Evolutionary conservation across 2,797 vertebrate species (phyloP).

Genomic region (Malurus leucopterus): DNA sequence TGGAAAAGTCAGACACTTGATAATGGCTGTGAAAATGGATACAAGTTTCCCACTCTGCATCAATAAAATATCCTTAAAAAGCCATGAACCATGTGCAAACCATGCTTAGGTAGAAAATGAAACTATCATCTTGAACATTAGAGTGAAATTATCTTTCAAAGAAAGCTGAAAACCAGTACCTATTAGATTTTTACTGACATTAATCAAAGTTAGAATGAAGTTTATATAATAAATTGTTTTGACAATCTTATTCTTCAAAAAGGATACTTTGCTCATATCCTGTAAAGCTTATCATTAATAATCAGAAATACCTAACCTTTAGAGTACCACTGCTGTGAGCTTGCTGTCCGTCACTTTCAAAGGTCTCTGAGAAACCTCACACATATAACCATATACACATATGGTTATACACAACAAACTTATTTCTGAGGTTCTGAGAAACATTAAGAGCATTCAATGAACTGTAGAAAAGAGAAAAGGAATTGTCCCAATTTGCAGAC

Average conservation of each 20-base stretch:
- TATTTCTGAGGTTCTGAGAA: not conserved
- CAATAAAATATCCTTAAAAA: not conserved
- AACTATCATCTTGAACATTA: not conserved
- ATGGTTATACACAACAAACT: not conserved
- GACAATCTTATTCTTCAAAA: not conserved
- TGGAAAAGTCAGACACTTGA: not conserved
- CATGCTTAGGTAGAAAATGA: not conserved
- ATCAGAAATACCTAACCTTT: not conserved
- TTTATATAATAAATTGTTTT: not conserved
- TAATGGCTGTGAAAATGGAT: not conserved
- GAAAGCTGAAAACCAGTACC: not conserved
- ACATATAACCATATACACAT: not conserved
- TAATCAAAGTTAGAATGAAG: not conserved
- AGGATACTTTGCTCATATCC: not conserved
- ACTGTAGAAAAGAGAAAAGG: not conserved
- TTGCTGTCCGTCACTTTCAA: not conserved
- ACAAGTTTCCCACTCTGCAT: not conserved
- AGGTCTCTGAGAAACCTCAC: not conserved
- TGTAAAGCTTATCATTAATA: not conserved
- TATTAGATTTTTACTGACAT: not conserved
- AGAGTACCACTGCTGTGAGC: not conserved
- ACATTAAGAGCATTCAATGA: not conserved
- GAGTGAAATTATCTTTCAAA: not conserved
- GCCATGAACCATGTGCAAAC: not conserved
- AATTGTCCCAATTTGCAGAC: not conserved